Conservation (phyloP, 2,888 invertebrate genomes). For the Ectemnius lituratus region DNA sequence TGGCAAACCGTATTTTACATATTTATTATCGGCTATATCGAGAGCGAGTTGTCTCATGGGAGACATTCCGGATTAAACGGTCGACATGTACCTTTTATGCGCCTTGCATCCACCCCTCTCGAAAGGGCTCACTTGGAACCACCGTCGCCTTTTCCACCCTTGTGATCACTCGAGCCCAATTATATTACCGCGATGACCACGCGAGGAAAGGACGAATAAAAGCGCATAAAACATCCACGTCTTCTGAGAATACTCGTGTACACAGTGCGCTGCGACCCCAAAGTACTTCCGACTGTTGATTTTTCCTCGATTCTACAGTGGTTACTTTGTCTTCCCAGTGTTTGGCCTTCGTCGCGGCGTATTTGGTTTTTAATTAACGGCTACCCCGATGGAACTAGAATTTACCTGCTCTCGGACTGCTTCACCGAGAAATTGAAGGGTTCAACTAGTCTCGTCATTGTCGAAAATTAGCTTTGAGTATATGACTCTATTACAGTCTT, state of each 20-base stretch:
- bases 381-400: no score
- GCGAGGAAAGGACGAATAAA: neutral
- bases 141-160: slow-evolving; percentile 20
- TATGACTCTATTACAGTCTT: no score
- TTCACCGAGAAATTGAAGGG: no score
- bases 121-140: slow-evolving; percentile 31
- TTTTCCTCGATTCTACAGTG: slow-evolving; percentile 6
- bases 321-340: slow-evolving; percentile 4
- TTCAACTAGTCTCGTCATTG: no score
- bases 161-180: slow-evolving; percentile 35
- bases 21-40: slow-evolving; percentile 59
- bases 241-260: slow-evolving; percentile 5
- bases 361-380: slow-evolving; percentile 5
- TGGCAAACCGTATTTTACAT: slow-evolving; percentile 63
- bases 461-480: no score
- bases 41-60: slow-evolving; percentile 47
- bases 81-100: slow-evolving; percentile 40
- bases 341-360: neutral
- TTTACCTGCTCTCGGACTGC: no score
- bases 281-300: neutral
- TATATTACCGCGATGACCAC: slow-evolving; percentile 47
- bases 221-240: neutral
- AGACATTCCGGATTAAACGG: slow-evolving; percentile 63
- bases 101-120: slow-evolving; percentile 47
- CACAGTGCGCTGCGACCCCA: neutral